A percentile compares a stretch with the other conserved stretches of the same genome.
phyloP scores from a whole-genome alignment of 1,140 invertebrate species.

The Bombus ignitus region DNA sequence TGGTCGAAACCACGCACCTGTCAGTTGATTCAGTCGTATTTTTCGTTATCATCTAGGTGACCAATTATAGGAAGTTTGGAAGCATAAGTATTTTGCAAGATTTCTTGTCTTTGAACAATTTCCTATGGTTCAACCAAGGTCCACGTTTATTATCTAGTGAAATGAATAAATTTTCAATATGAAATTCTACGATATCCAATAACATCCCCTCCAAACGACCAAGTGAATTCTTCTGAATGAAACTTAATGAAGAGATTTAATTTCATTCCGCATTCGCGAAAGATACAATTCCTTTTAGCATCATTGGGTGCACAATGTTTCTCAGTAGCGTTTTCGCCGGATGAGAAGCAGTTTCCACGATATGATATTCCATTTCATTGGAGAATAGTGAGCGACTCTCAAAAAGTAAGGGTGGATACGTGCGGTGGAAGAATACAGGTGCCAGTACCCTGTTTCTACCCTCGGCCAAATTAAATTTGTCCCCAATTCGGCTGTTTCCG shows the following conservation, averaged over 20 bases:
- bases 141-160: too few relatives aligned
- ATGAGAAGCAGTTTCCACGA: constrained; percentile 13
- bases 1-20: too few relatives aligned
- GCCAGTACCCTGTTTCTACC: not conserved
- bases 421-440: constrained; percentile 19
- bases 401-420: constrained; percentile 17
- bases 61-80: too few relatives aligned
- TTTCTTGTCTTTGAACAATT: not conserved
- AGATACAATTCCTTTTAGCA: not conserved
- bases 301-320: not conserved
- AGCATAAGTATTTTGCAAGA: too few relatives aligned
- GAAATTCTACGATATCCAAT: not conserved
- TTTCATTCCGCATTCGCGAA: not conserved
- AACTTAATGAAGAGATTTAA: not conserved
- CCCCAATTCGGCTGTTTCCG: constrained; percentile 67
- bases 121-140: not conserved
- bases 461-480: constrained; percentile 68
- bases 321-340: not conserved
- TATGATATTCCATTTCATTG: not conserved
- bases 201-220: not conserved
- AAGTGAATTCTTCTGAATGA: not conserved
- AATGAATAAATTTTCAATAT: not conserved
- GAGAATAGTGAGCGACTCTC: not conserved
- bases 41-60: too few relatives aligned
- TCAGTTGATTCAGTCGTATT: too few relatives aligned